Conservation (phyloP, 2,797 vertebrate genomes). For the Percopsis omiscomaycus region DNA sequence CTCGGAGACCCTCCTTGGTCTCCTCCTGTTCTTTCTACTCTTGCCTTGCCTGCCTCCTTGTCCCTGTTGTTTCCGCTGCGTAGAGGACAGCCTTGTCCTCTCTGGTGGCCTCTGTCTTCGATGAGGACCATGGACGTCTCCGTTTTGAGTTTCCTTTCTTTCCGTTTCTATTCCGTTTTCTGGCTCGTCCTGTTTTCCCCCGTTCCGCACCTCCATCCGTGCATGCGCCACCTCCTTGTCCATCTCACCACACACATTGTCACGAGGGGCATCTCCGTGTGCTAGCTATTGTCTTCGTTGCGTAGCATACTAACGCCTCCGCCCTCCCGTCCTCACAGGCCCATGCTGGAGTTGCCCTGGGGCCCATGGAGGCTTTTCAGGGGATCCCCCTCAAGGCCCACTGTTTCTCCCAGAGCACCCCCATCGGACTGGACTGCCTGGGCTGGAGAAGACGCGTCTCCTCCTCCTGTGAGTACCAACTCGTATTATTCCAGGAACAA, state of each 20-base stretch:
- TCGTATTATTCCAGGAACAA: neutral
- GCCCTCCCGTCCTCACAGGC: constrained; percentile 60
- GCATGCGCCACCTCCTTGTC: neutral
- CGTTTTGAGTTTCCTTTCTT: constrained; percentile 13
- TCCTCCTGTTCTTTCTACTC: constrained; percentile 31
- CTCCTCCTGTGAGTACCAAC: constrained; percentile 73
- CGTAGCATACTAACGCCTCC: neutral
- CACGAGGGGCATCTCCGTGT: neutral
- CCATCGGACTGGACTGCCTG: constrained; percentile 80
- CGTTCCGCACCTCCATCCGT: neutral
- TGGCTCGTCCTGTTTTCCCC: constrained; percentile 5
- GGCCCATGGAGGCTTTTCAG: constrained; percentile 61
- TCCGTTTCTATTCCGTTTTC: constrained; percentile 2
- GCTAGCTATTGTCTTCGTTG: neutral
- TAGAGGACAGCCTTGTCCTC: constrained; percentile 7
- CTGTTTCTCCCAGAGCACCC: constrained; percentile 87
- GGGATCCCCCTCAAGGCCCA: constrained; percentile 74
- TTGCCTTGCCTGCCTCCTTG: constrained; percentile 14
- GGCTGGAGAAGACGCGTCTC: constrained; percentile 73
- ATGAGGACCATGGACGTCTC: neutral
- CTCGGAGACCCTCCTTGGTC: constrained; percentile 10
- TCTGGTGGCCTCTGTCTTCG: constrained; percentile 12
- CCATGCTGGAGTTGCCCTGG: constrained; percentile 53
- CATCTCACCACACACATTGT: neutral
- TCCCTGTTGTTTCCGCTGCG: neutral